Evolutionary conservation across 2,888 invertebrate genomes (phyloP), one percentile per base, ranked within the genome.

Genomic region (Limulus polyphemus): DNA sequence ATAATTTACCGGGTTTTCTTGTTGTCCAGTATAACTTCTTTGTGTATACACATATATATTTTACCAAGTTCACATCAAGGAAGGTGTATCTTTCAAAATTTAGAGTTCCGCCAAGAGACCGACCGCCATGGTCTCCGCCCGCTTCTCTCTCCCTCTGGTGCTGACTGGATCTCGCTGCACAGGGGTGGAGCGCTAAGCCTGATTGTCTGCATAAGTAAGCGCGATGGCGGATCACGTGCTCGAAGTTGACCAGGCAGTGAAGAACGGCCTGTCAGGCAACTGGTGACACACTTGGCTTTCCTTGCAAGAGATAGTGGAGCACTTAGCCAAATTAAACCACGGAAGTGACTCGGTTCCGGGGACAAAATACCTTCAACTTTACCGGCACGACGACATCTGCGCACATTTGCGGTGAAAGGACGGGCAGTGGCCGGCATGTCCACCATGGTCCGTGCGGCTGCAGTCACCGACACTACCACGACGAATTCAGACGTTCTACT

Each of bases 401-500:
- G 13, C 51, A 51, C n/a, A 14, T n/a, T 14, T 51, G 13, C 51
- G 13, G 13, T n/a, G 48, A n/a, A 47, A 13, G n/a, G 46, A n/a
- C 13, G 1, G 3, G 57, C 57, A n/a, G 57, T 47, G 50, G 50
- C 14, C 17, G 63, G 62, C 58, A 67, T 64, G 64, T 64, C 67
- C 62, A 61, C 64, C 55, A 62, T 64, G 62, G 62, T 67, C 60
- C 60, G 62, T 61, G 64, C 64, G 55, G 7, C 32, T 32, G 32
- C 32, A 32, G 32, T 32, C 32, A 32, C 32, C 32, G 62, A 61
- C 52, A 58, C 55, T 55, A 60, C 60, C 52, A 62, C 64, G 55
- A 68, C 68, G 58, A 84, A 72, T 75, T 88, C 90, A 32, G 90
- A 91, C 74, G 87, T 91, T 69, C 81, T 91, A 60, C 80, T 90